Base-by-base conservation (phyloP, 2,797 vertebrate species). In the Spheniscus humboldti region DNA sequence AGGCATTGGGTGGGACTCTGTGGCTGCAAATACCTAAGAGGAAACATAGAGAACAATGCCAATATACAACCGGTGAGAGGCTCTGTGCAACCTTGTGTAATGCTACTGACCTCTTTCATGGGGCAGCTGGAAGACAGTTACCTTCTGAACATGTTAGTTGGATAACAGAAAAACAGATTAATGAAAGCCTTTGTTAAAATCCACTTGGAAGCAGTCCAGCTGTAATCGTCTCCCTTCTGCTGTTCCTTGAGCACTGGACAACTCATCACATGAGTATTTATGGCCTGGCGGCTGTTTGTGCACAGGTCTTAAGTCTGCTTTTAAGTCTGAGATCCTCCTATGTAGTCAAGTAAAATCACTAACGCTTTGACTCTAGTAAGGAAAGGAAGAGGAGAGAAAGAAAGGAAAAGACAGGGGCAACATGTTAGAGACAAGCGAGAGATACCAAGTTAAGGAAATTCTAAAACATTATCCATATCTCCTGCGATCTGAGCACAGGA, bases 71-170 rank as follows among this genome's bases (percentile, higher is more conserved):
- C 25, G 1, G 28, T 6, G 55, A 81, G 94, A 91, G 86, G 91
- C 77, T 90, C 82, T 88, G 83, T 66, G 88, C 78, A 86, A 84
- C 1, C 2, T 89, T 95, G 81, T 45, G 69, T 27, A 94, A 94
- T 64, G 86, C 83, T 93, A 92, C 94, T 96, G 95, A 96, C 94
- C 95, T 94, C 94, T 96, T 95, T 91, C 69, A 91, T 33, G 76
- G 91, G 72, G 83, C 73, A 92, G 86, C 88, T 92, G 91, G 82
- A 94, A 92, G 68, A 96, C 84, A 78, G 90, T 91, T 93, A 87
- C 90, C 90, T 97, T 96, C 95, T 64, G 77, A 95, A 81, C 39
- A 73, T 81, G 89, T 94, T 96, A 96, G 86, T 23, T 84, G 95
- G 66, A 48, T 55, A 95, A 92, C 67, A 95, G 79, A 94, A 88